Base-by-base conservation (phyloP, 2,797 vertebrate genomes). In the Sebastes taczanowskii region DNA sequence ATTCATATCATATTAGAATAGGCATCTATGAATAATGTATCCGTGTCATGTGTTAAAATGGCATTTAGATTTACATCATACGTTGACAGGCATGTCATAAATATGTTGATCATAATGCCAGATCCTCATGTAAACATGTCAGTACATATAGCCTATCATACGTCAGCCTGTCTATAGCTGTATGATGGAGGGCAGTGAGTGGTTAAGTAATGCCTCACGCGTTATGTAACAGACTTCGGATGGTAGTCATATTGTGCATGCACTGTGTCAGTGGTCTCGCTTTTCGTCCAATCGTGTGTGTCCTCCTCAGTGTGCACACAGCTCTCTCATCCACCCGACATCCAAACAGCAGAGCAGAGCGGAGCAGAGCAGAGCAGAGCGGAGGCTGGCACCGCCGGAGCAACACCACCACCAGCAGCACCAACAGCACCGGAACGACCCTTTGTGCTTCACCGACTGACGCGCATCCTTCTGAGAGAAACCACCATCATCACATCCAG, bases 201-300 rank as follows among this genome's bases (percentile, higher is more conserved):
- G 88, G 91, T 94, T 93, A 91, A 94, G 71, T 84, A 81, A 87
- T 59, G 79, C 72, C 58, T 76, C 64, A 0, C 69, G 61, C 35
- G 82, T 96, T 95, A 94, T 94, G 93, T 95, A 96, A 95, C 91
- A 78, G 87, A 80, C 88, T 80, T 38, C 85, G 74, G 88, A 80
- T 80, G 90, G 71, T 23, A 25, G 89, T 90, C 87, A 78, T 86
- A 63, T 52, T 81, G 88, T 68, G 79, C 81, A 79, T 71, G 86
- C 74, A 32, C 82, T 35, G 81, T 35, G 81, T 85, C 84, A 80
- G 74, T 79, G 90, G 56, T 88, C 80, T 59, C 63, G 80, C 55
- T 32, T 71, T 58, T 83, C 30, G 82, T 86, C 88, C 86, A 82
- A 80, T 91, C 74, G 71, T 16, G 83, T 79, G 82, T 60, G 90